Percentiles rank a stretch among this genome's conserved stretches.
These are phyloP conservation scores for Panopea generosa DNA, from an alignment of 2,888 invertebrate species.

Conservation along the genomic window DNA sequence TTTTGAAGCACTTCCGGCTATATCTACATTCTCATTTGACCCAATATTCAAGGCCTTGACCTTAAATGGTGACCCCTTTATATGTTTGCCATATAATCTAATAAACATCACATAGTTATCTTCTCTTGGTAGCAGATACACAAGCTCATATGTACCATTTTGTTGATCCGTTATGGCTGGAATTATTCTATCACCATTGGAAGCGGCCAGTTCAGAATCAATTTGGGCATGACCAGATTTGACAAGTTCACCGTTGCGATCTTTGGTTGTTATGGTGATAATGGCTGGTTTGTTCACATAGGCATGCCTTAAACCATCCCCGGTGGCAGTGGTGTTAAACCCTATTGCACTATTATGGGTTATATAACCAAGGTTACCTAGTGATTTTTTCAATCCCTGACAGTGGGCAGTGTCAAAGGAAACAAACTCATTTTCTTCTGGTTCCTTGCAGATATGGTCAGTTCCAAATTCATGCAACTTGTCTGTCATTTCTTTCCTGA, in stretches of 20 bases:
- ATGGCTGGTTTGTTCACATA: constrained; percentile 81
- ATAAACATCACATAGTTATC: constrained; percentile 85
- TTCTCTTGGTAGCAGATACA: constrained; percentile 84
- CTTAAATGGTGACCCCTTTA: constrained; percentile 86
- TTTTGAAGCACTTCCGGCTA: constrained; percentile 77
- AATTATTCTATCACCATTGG: constrained; percentile 71
- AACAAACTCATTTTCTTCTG: constrained; percentile 84
- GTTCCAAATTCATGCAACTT: constrained; percentile 84
- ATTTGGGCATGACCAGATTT: constrained; percentile 81
- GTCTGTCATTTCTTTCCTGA: constrained; percentile 86
- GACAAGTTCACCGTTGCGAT: constrained; percentile 83
- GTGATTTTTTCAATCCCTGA: constrained; percentile 75
- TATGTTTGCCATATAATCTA: constrained; percentile 84
- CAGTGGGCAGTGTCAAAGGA: constrained; percentile 82
- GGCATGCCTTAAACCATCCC: constrained; percentile 84
- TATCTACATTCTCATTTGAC: constrained; percentile 77
- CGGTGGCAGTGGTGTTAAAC: constrained; percentile 84
- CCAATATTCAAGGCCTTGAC: constrained; percentile 80
- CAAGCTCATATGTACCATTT: constrained; percentile 85
- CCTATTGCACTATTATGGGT: constrained; percentile 85
- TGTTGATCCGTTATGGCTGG: constrained; percentile 82
- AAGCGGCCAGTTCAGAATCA: constrained; percentile 76
- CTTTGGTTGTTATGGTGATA: constrained; percentile 84
- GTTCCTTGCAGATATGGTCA: constrained; percentile 76
- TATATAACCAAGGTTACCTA: constrained; percentile 82